These are phyloP conservation scores for Arnoldichthys spilopterus DNA, from an alignment of 2,797 vertebrate species.

Conservation along the genomic window DNA sequence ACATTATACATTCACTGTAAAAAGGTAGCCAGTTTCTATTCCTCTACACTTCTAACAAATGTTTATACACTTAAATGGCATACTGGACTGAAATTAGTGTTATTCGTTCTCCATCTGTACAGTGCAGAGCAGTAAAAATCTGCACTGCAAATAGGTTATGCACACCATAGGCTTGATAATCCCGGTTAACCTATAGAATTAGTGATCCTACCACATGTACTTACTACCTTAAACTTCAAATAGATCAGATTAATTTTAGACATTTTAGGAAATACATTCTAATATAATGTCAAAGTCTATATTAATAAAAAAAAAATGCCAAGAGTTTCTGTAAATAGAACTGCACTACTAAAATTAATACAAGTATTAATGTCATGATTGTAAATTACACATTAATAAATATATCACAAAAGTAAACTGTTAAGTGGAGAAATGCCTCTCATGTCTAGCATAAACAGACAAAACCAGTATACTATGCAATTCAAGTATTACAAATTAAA, in stretches of 20 bases:
- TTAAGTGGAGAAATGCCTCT: neutral
- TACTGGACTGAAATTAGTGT: neutral
- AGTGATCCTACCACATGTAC: neutral
- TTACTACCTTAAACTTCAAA: neutral
- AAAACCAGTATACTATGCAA: neutral
- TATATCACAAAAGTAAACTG: neutral
- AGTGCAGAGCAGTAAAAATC: neutral
- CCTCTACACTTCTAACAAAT: neutral
- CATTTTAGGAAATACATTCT: constrained; percentile 18
- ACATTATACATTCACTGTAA: neutral
- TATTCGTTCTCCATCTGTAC: neutral
- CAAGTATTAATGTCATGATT: neutral
- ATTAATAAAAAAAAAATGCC: neutral
- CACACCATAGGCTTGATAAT: neutral
- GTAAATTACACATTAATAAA: constrained; percentile 10
- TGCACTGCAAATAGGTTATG: neutral
- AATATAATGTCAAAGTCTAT: neutral
- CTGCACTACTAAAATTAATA: constrained; percentile 4
- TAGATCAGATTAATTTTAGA: constrained; percentile 12
- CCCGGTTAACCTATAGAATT: neutral
- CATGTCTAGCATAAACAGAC: constrained; percentile 14
- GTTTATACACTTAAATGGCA: neutral
- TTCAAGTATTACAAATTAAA: neutral
- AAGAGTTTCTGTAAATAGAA: neutral
- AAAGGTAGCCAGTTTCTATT: neutral